Conservation (phyloP, 2,113 vertebrate genomes). For the Tauraco erythrolophus region DNA sequence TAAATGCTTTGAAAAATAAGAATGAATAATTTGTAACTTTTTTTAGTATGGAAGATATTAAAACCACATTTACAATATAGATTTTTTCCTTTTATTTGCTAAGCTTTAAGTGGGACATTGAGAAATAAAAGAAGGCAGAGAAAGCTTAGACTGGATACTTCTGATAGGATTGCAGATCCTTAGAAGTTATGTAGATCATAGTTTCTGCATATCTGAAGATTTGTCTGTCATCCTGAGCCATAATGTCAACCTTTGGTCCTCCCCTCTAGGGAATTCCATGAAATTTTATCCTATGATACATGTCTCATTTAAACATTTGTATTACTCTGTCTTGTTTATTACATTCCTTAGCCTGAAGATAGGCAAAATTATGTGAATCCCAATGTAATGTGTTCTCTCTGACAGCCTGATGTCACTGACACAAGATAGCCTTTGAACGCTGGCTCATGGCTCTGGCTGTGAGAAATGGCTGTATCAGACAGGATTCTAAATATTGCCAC, state of each 20-base stretch:
- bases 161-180: neutral
- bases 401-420: neutral
- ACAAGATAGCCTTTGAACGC: neutral
- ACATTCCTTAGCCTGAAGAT: conserved; percentile 42
- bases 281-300: conserved; percentile 30
- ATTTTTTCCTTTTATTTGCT: neutral
- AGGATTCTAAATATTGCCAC: neutral
- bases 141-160: neutral
- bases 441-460: neutral
- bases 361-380: neutral
- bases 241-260: neutral
- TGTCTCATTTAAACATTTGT: neutral
- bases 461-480: neutral
- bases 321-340: conserved; percentile 4
- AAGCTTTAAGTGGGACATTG: neutral
- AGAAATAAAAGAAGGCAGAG: neutral
- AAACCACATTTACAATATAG: neutral
- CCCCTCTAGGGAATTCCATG: conserved; percentile 36
- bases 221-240: neutral
- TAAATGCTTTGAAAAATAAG: neutral
- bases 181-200: neutral
- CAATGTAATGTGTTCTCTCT: neutral
- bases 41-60: neutral
- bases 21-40: neutral
- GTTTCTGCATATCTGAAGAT: neutral